Conservation (phyloP, 2,888 invertebrate genomes). For the Teleogryllus oceanicus region DNA sequence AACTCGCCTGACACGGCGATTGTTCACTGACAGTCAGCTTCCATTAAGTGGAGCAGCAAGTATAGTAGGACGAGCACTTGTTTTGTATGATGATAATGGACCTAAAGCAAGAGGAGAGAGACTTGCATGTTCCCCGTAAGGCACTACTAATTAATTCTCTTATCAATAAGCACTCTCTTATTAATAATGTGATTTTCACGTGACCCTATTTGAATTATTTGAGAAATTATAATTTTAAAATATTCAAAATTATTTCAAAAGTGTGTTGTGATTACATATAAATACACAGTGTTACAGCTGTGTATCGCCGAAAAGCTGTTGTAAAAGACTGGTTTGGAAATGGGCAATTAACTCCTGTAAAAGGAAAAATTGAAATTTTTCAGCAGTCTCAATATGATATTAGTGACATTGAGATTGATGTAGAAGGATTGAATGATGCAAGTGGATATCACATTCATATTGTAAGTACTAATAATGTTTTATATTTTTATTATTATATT, state of each 20-base stretch:
- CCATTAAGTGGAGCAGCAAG: constrained; percentile 66
- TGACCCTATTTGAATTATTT: no score
- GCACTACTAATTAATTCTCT: background rate
- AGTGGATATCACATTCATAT: constrained; percentile 78
- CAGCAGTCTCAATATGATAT: constrained; percentile 85
- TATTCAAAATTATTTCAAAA: background rate
- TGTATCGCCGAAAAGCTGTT: constrained; percentile 77
- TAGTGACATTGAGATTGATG: constrained; percentile 70
- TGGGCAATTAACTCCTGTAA: constrained; percentile 60
- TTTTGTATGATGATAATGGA: constrained; percentile 82
- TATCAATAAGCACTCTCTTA: no score
- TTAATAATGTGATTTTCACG: no score
- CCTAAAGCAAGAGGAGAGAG: constrained; percentile 84
- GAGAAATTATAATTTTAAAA: no score
- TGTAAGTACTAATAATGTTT: constrained; percentile 52
- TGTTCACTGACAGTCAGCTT: constrained; percentile 69
- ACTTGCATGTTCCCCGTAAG: constrained; percentile 81
- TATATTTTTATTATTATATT: background rate
- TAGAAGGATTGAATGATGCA: constrained; percentile 66
- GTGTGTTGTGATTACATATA: background rate
- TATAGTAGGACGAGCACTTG: constrained; percentile 76
- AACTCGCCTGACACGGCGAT: constrained; percentile 61
- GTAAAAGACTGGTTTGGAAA: constrained; percentile 86
- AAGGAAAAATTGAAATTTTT: constrained; percentile 74
- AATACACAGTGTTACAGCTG: constrained; percentile 62